phyloP scores from a whole-genome alignment of 2,113 vertebrate genomes.

The Scatophagus argus region DNA sequence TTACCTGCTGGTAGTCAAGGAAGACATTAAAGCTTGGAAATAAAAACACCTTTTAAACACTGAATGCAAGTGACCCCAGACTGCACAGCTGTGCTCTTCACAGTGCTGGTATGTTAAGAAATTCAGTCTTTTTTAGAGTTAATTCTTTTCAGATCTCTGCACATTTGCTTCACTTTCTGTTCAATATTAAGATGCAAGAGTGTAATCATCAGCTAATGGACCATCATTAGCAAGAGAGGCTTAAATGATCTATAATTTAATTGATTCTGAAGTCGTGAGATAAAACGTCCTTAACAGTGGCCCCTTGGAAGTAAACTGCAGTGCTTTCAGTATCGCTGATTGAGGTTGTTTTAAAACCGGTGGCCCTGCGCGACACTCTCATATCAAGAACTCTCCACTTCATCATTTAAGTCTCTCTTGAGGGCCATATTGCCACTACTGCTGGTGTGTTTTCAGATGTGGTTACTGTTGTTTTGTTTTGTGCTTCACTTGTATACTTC shows the following conservation, averaged over 20 bases:
- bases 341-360: not conserved
- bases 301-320: not conserved
- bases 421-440: not conserved
- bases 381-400: not conserved
- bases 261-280: constrained; percentile 26
- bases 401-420: not conserved
- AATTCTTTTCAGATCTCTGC: not conserved
- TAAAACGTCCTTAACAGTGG: constrained; percentile 18
- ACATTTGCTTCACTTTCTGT: not conserved
- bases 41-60: not conserved
- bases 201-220: constrained; percentile 31
- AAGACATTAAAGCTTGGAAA: not conserved
- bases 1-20: not conserved
- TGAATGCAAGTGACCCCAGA: not conserved
- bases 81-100: not conserved
- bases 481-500: not conserved
- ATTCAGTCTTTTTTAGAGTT: not conserved
- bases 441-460: not conserved
- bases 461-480: not conserved
- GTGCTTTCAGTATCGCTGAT: constrained; percentile 4
- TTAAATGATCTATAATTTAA: constrained; percentile 34
- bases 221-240: constrained; percentile 27
- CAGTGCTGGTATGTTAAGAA: not conserved
- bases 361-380: not conserved
- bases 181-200: not conserved